Conservation (phyloP, 2,113 vertebrate species). For the Ailuropoda melanoleuca region DNA sequence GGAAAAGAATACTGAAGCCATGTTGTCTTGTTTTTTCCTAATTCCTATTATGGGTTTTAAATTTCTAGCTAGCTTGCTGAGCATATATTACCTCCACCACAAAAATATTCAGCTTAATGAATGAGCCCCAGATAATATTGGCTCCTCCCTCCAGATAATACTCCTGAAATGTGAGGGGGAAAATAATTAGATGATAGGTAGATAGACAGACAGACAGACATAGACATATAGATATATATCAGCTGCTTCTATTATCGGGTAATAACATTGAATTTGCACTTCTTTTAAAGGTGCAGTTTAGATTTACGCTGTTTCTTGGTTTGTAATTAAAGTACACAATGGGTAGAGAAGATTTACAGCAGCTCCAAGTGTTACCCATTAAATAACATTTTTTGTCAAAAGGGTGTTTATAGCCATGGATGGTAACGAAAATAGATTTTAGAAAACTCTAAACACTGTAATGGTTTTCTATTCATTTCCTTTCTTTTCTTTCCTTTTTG, state of each 20-base stretch:
- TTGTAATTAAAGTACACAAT: conserved; percentile 67
- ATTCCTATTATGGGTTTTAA: not conserved
- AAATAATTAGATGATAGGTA: not conserved
- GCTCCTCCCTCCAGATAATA: not conserved
- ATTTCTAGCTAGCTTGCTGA: not conserved
- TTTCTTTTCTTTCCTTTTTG: not conserved
- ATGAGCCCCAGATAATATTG: not conserved
- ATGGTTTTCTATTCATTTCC: not conserved
- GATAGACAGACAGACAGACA: not conserved
- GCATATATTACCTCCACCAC: not conserved
- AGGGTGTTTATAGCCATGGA: conserved; percentile 42
- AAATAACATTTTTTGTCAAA: conserved; percentile 58
- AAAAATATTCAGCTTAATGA: not conserved
- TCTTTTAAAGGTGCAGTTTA: conserved; percentile 59
- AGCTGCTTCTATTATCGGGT: conserved; percentile 36
- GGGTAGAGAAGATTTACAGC: conserved; percentile 51
- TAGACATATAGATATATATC: not conserved
- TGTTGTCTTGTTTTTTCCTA: not conserved
- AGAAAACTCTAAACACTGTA: not conserved
- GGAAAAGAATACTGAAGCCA: not conserved
- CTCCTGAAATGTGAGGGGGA: not conserved
- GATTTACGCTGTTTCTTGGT: conserved; percentile 46
- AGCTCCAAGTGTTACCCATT: conserved; percentile 35
- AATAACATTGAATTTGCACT: conserved; percentile 45
- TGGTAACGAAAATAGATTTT: conserved; percentile 37